Conservation (phyloP, 2,888 invertebrate genomes). For the Zaprionus obscuricornis region DNA sequence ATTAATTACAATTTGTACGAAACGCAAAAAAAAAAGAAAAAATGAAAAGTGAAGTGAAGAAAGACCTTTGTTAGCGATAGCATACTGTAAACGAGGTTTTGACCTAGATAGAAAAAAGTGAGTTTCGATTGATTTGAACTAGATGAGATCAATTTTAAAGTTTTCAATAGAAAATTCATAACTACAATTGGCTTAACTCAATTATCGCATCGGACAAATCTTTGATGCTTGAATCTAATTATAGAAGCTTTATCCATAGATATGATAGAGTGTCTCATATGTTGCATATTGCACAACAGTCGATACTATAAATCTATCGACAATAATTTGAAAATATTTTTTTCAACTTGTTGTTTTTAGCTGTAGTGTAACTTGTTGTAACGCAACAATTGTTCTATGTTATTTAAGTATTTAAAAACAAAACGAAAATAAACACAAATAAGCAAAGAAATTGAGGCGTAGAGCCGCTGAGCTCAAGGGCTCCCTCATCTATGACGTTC, state of each 20-base stretch:
- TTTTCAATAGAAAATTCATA: conserved; percentile 39
- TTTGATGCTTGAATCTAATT: conserved; percentile 42
- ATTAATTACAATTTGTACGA: conserved; percentile 1
- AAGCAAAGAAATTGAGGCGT: conserved; percentile 9
- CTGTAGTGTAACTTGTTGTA: no score
- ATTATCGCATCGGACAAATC: conserved; percentile 40
- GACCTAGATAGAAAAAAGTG: conserved; percentile 22
- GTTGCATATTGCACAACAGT: conserved; percentile 51
- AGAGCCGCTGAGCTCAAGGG: conserved; percentile 15
- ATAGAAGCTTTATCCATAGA: conserved; percentile 33
- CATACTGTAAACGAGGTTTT: conserved; percentile 26
- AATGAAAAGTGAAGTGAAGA: conserved; percentile 37
- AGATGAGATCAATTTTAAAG: conserved; percentile 23
- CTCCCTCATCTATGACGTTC: background rate
- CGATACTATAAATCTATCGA: conserved; percentile 47
- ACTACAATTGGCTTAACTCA: conserved; percentile 52
- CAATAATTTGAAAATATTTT: conserved; percentile 48
- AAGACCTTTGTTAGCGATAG: background rate
- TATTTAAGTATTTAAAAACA: conserved; percentile 47
- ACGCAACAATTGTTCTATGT: conserved; percentile 48
- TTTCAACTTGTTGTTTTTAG: no score
- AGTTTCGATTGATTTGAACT: no score
- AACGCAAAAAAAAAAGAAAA: conserved; percentile 41
- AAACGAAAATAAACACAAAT: conserved; percentile 42
- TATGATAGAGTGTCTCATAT: conserved; percentile 46